Conservation (phyloP, 2,888 invertebrate species). For the Punctoribates punctum region DNA sequence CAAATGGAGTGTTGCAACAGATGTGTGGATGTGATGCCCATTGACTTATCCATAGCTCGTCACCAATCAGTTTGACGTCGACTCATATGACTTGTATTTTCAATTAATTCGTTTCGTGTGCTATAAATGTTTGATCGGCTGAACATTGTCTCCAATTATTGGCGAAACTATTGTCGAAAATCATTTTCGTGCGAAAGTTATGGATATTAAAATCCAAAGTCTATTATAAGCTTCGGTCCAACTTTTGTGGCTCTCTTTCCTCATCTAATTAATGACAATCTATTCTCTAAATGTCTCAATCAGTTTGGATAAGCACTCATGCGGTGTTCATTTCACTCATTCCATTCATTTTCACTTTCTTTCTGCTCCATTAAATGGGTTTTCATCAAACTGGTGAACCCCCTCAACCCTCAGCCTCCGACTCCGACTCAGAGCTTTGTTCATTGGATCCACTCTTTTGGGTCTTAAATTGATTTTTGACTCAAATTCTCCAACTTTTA, state of each 20-base stretch:
- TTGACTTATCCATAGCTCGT: slow-evolving; percentile 29
- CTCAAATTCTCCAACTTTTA: too few relatives aligned
- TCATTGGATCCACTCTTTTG: not conserved
- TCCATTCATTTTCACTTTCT: slow-evolving; percentile 33
- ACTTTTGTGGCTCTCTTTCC: slow-evolving; percentile 23
- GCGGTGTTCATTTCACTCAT: slow-evolving; percentile 24
- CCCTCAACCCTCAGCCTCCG: too few relatives aligned
- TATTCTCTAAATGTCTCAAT: slow-evolving; percentile 31
- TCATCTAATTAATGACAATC: slow-evolving; percentile 35
- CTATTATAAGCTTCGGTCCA: slow-evolving; percentile 16
- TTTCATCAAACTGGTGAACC: slow-evolving; percentile 18
- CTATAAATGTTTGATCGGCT: slow-evolving; percentile 22
- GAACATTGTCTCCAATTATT: slow-evolving; percentile 20
- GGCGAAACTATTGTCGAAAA: slow-evolving; percentile 18
- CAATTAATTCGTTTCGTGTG: slow-evolving; percentile 36
- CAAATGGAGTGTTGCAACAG: slow-evolving; percentile 30
- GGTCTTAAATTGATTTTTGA: too few relatives aligned
- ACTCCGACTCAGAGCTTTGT: not conserved
- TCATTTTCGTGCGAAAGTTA: slow-evolving; percentile 36
- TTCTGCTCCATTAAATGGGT: slow-evolving; percentile 30
- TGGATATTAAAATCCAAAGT: slow-evolving; percentile 22
- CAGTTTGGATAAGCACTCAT: slow-evolving; percentile 21
- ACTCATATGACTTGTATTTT: slow-evolving; percentile 19
- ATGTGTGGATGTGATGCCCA: slow-evolving; percentile 32
- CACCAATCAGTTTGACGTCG: slow-evolving; percentile 33